phyloP scores from a whole-genome alignment of 2,888 invertebrate species.

The Drosophila buzzatii region DNA sequence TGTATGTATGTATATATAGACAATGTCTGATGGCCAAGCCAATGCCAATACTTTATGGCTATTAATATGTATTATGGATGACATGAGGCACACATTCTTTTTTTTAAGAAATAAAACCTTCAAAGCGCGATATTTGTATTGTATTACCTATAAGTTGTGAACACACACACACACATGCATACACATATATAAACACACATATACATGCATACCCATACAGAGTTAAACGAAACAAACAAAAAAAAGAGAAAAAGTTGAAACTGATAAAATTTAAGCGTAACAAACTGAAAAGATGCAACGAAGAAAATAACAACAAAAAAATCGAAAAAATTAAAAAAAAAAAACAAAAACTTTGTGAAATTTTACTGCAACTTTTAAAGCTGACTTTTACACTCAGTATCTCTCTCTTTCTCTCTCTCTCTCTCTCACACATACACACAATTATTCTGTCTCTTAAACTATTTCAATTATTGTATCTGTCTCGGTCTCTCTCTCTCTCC shows the following conservation, averaged over 20 bases:
- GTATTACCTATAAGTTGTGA: slow-evolving; percentile 77
- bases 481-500: slow-evolving; percentile 27
- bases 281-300: slow-evolving; percentile 57
- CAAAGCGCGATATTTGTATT: slow-evolving; percentile 76
- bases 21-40: slow-evolving; percentile 56
- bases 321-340: slow-evolving; percentile 35
- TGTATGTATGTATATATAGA: slow-evolving; percentile 29
- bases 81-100: slow-evolving; percentile 83
- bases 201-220: slow-evolving; percentile 29
- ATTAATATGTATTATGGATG: slow-evolving; percentile 82
- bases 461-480: slow-evolving; percentile 47
- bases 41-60: slow-evolving; percentile 59
- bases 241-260: slow-evolving; percentile 67
- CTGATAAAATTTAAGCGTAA: slow-evolving; percentile 72
- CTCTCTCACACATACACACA: background rate
- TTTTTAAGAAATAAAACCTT: slow-evolving; percentile 70
- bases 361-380: slow-evolving; percentile 33
- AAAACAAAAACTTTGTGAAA: slow-evolving; percentile 34
- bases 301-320: slow-evolving; percentile 23
- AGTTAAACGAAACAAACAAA: slow-evolving; percentile 51
- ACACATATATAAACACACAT: slow-evolving; percentile 9
- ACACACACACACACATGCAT: slow-evolving; percentile 37
- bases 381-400: slow-evolving; percentile 29
- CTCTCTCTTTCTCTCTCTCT: slow-evolving; percentile 21
- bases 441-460: slow-evolving; percentile 19